These are phyloP conservation scores for Parapsyche elsis DNA, from an alignment of 1,140 invertebrate species.

Conservation along the genomic window DNA sequence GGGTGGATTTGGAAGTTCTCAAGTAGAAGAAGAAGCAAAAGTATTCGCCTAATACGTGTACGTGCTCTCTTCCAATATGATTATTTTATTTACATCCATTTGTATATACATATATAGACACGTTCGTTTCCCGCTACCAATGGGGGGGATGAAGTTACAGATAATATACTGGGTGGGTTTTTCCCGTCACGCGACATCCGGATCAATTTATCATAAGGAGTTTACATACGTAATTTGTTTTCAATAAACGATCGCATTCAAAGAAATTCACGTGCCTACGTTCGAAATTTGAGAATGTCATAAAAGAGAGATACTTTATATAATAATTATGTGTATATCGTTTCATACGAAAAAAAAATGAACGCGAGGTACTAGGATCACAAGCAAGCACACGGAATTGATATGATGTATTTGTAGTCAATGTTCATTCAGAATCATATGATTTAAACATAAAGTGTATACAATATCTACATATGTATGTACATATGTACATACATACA, in stretches of 20 bases:
- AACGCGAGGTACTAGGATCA: no score
- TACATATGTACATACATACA: no score
- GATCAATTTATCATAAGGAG: neutral
- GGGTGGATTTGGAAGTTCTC: neutral
- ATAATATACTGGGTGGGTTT: neutral
- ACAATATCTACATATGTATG: no score
- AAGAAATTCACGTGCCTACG: no score
- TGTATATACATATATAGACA: constrained; percentile 6
- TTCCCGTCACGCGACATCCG: neutral
- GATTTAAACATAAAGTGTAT: no score
- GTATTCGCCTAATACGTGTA: no score
- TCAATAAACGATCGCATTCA: neutral
- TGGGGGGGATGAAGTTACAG: neutral
- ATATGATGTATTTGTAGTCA: no score
- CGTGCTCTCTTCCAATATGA: neutral
- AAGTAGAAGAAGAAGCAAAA: neutral
- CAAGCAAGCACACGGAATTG: no score
- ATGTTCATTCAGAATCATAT: no score
- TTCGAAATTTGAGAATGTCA: no score
- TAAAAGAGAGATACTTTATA: neutral
- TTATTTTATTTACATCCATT: constrained; percentile 32
- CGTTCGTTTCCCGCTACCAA: no score
- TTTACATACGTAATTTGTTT: neutral
- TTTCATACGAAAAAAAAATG: no score
- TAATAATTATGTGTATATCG: neutral